A percentile compares a stretch with the other conserved stretches of the same genome.
Conservation (phyloP, 2,113 vertebrate genomes). For the Galbula dea region DNA sequence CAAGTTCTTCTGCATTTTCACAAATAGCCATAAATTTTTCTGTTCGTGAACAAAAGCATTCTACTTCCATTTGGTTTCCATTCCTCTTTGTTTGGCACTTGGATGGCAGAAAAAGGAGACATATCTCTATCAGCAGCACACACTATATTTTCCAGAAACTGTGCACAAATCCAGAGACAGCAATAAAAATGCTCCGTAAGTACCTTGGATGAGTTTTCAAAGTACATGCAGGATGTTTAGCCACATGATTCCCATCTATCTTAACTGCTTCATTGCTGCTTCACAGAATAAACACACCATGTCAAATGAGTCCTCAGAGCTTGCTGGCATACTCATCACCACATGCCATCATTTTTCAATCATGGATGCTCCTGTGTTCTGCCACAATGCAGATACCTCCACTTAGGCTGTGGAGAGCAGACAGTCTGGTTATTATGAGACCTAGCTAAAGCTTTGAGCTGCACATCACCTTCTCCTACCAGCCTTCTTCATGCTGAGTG, state of each 20-base stretch:
- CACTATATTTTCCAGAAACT: neutral
- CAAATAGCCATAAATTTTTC: conserved; percentile 54
- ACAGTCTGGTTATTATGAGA: neutral
- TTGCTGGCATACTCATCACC: neutral
- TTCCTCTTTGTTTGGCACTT: conserved; percentile 46
- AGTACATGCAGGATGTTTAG: neutral
- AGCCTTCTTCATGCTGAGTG: neutral
- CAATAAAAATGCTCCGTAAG: neutral
- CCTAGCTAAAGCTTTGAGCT: neutral
- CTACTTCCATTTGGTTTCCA: conserved; percentile 39
- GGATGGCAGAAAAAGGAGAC: conserved; percentile 20
- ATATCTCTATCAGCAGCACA: conserved; percentile 4
- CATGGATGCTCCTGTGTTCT: neutral
- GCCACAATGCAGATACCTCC: neutral
- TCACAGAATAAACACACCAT: neutral
- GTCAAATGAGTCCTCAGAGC: neutral
- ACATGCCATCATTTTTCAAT: conserved; percentile 21
- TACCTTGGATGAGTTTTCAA: neutral
- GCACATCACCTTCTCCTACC: neutral
- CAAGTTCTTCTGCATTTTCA: conserved; percentile 48
- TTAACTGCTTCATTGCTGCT: conserved; percentile 20
- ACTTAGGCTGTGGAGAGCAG: neutral
- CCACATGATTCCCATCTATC: neutral
- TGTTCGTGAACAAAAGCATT: conserved; percentile 47
- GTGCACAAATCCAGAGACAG: neutral